These are phyloP conservation scores for Dipus sagitta DNA, from an alignment of 2,797 vertebrate species.

Conservation along the genomic window DNA sequence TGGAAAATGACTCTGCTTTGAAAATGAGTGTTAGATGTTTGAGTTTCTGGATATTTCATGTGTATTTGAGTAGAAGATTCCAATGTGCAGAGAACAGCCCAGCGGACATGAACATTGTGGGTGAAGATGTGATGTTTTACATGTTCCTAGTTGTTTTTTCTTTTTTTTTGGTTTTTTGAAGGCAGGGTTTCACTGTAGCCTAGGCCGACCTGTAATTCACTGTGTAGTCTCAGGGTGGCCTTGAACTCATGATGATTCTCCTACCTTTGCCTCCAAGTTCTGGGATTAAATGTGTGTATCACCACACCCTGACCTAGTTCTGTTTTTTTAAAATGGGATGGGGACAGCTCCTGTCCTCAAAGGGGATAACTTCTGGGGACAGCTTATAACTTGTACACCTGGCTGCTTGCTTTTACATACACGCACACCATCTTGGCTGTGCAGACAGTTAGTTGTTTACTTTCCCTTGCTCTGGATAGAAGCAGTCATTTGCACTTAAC, in stretches of 20 bases:
- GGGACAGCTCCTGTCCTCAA: constrained; percentile 31
- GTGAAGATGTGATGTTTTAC: neutral
- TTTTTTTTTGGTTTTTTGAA: too few relatives aligned
- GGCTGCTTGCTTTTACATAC: constrained; percentile 4
- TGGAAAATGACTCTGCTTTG: neutral
- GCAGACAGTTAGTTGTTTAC: neutral
- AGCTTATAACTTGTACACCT: neutral
- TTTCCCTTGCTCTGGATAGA: neutral
- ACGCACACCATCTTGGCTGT: neutral
- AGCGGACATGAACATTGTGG: neutral
- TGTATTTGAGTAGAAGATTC: neutral
- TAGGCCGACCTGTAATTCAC: too few relatives aligned
- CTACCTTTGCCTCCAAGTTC: too few relatives aligned
- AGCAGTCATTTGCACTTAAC: neutral
- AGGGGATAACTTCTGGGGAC: constrained; percentile 13
- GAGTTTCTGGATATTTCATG: neutral
- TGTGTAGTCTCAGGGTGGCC: too few relatives aligned
- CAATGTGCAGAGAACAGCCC: neutral
- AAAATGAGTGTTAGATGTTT: neutral
- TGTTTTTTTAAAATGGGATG: neutral
- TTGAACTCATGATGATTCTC: too few relatives aligned
- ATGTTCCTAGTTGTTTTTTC: too few relatives aligned
- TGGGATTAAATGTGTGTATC: too few relatives aligned
- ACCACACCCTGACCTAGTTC: too few relatives aligned
- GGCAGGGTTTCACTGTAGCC: too few relatives aligned